These are phyloP conservation scores for Haemorhous mexicanus DNA, from an alignment of 2,113 vertebrate genomes.

Conservation along the genomic window DNA sequence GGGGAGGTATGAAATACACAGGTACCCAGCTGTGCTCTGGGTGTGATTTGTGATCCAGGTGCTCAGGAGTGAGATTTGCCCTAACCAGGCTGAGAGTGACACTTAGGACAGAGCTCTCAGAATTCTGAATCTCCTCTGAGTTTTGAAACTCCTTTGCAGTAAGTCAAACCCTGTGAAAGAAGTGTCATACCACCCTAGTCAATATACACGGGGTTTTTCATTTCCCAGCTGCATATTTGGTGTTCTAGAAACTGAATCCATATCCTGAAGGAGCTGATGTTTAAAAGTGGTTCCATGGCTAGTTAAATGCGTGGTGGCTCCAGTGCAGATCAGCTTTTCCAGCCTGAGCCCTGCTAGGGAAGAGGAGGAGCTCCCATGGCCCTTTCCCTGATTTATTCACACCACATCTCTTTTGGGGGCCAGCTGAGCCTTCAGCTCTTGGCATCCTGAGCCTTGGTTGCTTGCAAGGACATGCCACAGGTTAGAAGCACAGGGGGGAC, in stretches of 20 bases:
- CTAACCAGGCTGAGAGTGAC: background rate
- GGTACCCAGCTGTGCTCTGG: background rate
- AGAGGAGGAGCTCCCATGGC: background rate
- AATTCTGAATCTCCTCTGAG: background rate
- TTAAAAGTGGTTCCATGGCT: background rate
- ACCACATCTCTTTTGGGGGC: background rate
- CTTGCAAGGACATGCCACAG: background rate
- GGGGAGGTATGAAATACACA: fast-evolving
- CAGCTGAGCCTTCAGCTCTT: conserved; percentile 10
- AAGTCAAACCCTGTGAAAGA: background rate
- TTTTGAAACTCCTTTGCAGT: background rate
- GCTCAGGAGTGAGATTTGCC: background rate
- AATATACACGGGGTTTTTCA: fast-evolving
- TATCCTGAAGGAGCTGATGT: background rate
- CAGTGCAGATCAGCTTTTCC: background rate
- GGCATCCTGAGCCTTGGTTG: background rate
- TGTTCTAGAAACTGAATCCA: background rate
- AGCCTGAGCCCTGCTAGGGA: background rate
- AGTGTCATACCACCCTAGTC: fast-evolving
- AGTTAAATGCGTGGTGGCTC: background rate
- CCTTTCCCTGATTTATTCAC: conserved; percentile 12
- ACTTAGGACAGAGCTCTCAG: background rate
- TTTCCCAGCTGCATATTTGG: background rate
- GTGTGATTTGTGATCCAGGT: background rate
- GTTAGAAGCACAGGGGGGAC: background rate